These are phyloP conservation scores for Dicrurus megarhynchus DNA, from an alignment of 2,113 vertebrate species.

Conservation along the genomic window DNA sequence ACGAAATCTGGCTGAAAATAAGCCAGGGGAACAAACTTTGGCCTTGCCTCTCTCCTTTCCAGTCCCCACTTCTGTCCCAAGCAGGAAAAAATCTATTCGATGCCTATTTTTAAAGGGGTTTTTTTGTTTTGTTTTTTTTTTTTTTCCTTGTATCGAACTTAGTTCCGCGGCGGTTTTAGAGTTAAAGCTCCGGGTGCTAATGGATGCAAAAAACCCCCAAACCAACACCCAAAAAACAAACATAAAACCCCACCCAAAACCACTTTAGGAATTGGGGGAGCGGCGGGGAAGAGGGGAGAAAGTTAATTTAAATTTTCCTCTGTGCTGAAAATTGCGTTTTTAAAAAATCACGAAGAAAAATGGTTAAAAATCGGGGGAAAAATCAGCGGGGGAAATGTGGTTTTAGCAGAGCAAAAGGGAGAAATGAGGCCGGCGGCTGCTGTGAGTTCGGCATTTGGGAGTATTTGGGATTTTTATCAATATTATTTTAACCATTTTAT, in stretches of 20 bases:
- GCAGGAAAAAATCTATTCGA: background rate
- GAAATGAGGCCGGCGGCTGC: background rate
- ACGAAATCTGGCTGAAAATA: background rate
- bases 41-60: background rate
- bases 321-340: background rate
- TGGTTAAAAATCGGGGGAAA: rapidly evolving
- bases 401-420: background rate
- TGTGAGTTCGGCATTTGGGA: background rate
- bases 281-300: rapidly evolving
- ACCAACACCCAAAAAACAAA: background rate
- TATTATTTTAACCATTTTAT: background rate
- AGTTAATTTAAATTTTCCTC: background rate
- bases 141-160: rapidly evolving
- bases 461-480: background rate
- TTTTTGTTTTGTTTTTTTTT: rapidly evolving
- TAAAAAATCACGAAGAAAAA: background rate
- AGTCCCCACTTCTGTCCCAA: background rate
- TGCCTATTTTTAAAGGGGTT: rapidly evolving
- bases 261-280: background rate
- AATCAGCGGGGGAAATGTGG: background rate
- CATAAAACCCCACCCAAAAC: background rate
- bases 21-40: background rate
- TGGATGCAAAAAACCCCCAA: too few species aligned
- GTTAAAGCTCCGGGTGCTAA: background rate
- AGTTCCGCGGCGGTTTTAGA: background rate